phyloP scores from a whole-genome alignment of 2,113 vertebrate genomes.

The Chaenogobius annularis region DNA sequence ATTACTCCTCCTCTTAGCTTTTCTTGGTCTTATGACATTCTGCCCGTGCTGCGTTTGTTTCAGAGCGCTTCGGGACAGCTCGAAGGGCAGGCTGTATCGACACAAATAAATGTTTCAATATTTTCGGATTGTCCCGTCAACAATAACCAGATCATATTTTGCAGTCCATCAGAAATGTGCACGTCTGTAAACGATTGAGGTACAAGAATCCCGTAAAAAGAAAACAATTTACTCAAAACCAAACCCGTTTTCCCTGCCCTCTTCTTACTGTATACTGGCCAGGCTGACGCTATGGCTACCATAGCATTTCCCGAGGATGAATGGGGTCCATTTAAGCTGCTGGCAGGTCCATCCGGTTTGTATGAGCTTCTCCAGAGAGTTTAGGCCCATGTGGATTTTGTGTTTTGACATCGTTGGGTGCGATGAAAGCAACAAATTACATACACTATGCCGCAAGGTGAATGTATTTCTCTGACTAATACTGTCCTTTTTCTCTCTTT shows the following conservation, averaged over 20 bases:
- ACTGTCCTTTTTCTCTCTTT: slow-evolving; percentile 41
- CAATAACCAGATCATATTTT: background rate
- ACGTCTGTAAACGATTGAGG: background rate
- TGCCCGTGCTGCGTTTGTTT: slow-evolving; percentile 22
- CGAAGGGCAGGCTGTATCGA: background rate
- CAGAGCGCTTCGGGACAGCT: slow-evolving; percentile 36
- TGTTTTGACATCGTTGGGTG: slow-evolving; percentile 40
- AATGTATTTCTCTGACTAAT: background rate
- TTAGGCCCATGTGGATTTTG: slow-evolving; percentile 36
- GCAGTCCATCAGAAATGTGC: background rate
- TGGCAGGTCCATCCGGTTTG: slow-evolving; percentile 53
- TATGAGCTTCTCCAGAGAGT: slow-evolving; percentile 25
- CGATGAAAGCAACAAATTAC: slow-evolving; percentile 4
- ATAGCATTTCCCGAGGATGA: slow-evolving; percentile 61
- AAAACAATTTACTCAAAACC: too few species aligned
- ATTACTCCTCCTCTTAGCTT: slow-evolving; percentile 42
- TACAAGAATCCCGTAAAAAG: background rate
- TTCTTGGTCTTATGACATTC: slow-evolving; percentile 24
- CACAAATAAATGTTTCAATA: background rate
- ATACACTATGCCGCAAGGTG: background rate
- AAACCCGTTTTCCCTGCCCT: background rate
- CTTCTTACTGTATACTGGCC: slow-evolving; percentile 26
- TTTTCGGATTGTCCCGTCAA: background rate
- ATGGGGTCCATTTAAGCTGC: slow-evolving; percentile 67
- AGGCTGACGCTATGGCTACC: slow-evolving; percentile 37